Percentiles rank a stretch among this genome's conserved stretches.
These are phyloP conservation scores for Elephantulus edwardii DNA, from an alignment of 2,113 vertebrate species.

Conservation along the genomic window DNA sequence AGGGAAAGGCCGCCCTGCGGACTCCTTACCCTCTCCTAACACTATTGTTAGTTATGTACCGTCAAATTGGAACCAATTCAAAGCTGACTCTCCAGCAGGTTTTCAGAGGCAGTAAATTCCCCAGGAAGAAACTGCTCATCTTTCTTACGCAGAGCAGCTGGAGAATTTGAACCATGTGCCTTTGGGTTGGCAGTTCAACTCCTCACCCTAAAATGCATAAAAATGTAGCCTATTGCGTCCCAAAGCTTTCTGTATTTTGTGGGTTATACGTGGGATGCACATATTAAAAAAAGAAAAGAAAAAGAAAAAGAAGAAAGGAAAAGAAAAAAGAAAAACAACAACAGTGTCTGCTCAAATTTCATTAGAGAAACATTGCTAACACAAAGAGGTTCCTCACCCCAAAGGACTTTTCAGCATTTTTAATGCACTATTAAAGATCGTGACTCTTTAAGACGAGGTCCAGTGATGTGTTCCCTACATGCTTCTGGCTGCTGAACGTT, in stretches of 20 bases:
- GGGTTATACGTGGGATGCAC: not conserved
- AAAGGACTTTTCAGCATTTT: not conserved
- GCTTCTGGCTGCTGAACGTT: slow-evolving; percentile 12
- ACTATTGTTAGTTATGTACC: no score
- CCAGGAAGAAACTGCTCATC: no score
- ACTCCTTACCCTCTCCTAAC: no score
- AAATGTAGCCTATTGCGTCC: not conserved
- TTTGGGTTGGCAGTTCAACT: no score
- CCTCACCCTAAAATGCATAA: not conserved
- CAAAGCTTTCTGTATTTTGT: slow-evolving; percentile 31
- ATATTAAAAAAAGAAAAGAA: not conserved
- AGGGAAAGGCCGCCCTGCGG: no score
- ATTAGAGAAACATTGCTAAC: not conserved
- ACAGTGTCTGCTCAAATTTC: not conserved
- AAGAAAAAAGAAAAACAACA: no score
- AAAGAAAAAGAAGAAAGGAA: no score
- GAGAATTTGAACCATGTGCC: no score
- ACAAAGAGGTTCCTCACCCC: not conserved
- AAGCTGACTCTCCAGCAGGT: no score
- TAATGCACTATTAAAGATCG: not conserved
- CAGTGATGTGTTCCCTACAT: not conserved
- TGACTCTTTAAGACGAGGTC: not conserved
- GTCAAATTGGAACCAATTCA: no score
- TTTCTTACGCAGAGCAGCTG: no score
- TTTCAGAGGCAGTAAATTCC: no score